These are phyloP conservation scores for Rhingia campestris DNA, from an alignment of 2,888 invertebrate genomes.

Conservation along the genomic window DNA sequence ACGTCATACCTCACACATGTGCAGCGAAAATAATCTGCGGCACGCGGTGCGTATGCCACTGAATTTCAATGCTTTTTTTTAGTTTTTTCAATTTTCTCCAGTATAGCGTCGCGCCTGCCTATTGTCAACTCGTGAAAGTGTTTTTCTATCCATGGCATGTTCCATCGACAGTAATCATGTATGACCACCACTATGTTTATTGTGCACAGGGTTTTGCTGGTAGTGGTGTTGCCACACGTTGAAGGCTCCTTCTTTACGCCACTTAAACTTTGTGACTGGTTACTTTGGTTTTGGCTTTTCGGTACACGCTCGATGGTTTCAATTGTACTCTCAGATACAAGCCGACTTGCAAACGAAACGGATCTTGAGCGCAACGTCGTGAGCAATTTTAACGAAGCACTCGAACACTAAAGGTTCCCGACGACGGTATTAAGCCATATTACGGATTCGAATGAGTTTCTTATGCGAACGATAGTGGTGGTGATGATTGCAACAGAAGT, in stretches of 20 bases:
- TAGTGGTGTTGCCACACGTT: conserved; percentile 28
- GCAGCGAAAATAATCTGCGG: no score
- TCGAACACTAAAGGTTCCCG: background rate
- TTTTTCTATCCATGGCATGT: conserved; percentile 13
- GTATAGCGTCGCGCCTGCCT: conserved; percentile 9
- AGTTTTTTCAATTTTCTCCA: conserved; percentile 31
- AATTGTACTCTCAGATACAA: conserved; percentile 65
- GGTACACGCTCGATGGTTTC: conserved; percentile 39
- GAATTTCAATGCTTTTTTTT: conserved; percentile 32
- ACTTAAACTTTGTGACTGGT: conserved; percentile 47
- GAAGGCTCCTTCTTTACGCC: conserved; percentile 55
- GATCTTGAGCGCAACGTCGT: conserved; percentile 35
- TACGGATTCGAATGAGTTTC: conserved; percentile 23
- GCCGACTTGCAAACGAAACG: conserved; percentile 55
- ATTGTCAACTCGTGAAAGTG: conserved; percentile 27
- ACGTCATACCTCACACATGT: conserved; percentile 7
- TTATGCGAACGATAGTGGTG: conserved; percentile 30
- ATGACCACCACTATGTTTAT: conserved; percentile 12
- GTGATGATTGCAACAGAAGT: conserved; percentile 47
- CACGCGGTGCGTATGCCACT: conserved; percentile 3
- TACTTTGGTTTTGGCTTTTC: conserved; percentile 47
- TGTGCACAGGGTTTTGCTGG: conserved; percentile 9
- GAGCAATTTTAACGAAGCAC: conserved; percentile 35
- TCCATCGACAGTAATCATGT: conserved; percentile 24
- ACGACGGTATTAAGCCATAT: conserved; percentile 11